Base-by-base conservation (phyloP, 2,888 invertebrate genomes). In the Lasioglossum morio region DNA sequence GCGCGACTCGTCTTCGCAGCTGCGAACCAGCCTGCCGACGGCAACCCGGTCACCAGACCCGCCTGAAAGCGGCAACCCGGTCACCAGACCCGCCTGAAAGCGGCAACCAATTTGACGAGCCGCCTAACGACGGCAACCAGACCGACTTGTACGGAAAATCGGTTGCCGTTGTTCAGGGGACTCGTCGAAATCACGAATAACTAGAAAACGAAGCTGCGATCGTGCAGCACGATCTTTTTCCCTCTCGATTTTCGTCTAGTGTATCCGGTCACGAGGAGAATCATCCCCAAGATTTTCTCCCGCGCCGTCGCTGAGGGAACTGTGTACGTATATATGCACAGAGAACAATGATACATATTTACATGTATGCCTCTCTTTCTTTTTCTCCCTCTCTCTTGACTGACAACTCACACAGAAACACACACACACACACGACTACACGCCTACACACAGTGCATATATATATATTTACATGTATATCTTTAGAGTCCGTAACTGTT, bases 381-480 rank as follows among this genome's bases (percentile, higher is more conserved):
- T 53, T 63, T 37, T 63, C 63, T 63, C 63, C 63, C 63, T 63
- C 63, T 63, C 30, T 63, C 63, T 63, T 63, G 43, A 63, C 34
- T 63, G 63, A 72, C 40, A 72, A 34, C 63, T 63, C 63, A 63
- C 63, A 63, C 63, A 63, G 63, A 63, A 19, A 57, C 69, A 69
- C 34, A 37, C 37, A 57, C 70, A 40, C 30, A 63, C 72, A 63
- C 63, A 72, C 81, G 72, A n/a, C 37, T 63, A 80, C 82, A 40
- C 75, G 43, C 75, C n/a, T 57, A 30, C 63, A 63, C 63, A 63
- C 63, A 63, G 80, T 79, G 72, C 79, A 77, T 81, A 43, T 76
- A 74, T 84, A 57, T 57, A 77, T 78, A 78, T 86, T 69, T 85
- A 86, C 85, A 85, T 86, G 85, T 85, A 86, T 85, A 85, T 81